phyloP scores from a whole-genome alignment of 35 echinoderm and acorn worm genomes.

The Apostichopus californicus region DNA sequence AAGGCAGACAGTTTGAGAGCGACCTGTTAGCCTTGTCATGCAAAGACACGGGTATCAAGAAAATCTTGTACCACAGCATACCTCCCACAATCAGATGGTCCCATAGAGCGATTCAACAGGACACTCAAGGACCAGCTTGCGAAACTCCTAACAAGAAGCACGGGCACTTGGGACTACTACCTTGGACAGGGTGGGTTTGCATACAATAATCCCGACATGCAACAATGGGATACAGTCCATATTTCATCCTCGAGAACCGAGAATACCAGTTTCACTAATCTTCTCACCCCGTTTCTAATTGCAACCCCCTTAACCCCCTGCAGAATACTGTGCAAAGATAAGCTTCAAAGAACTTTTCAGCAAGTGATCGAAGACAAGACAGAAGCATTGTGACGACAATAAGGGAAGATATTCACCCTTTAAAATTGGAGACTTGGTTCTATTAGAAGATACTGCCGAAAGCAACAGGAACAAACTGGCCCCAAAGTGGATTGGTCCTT shows the following conservation, averaged over 20 bases:
- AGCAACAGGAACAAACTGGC: slow-evolving; percentile 15
- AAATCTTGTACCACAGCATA: not conserved
- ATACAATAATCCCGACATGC: not conserved
- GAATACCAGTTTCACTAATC: not conserved
- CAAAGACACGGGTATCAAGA: not conserved
- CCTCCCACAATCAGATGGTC: not conserved
- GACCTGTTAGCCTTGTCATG: not conserved
- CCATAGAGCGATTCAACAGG: not conserved
- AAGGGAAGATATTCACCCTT: not conserved
- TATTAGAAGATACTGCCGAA: slow-evolving; percentile 7
- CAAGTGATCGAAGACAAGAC: not conserved
- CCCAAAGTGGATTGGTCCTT: slow-evolving; percentile 29
- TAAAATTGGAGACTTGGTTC: slow-evolving; percentile 5
- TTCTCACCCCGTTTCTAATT: not conserved
- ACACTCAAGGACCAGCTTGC: not conserved
- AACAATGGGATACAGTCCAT: not conserved
- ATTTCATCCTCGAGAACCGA: not conserved
- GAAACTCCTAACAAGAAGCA: not conserved
- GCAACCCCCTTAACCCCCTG: not conserved
- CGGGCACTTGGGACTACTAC: not conserved
- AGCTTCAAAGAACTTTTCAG: not conserved
- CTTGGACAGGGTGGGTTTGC: not conserved
- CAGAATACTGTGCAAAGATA: not conserved
- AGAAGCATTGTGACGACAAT: not conserved
- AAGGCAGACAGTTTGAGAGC: slow-evolving; percentile 26